Base-by-base conservation (phyloP, 2,113 vertebrate genomes). In the Neomonachus schauinslandi region DNA sequence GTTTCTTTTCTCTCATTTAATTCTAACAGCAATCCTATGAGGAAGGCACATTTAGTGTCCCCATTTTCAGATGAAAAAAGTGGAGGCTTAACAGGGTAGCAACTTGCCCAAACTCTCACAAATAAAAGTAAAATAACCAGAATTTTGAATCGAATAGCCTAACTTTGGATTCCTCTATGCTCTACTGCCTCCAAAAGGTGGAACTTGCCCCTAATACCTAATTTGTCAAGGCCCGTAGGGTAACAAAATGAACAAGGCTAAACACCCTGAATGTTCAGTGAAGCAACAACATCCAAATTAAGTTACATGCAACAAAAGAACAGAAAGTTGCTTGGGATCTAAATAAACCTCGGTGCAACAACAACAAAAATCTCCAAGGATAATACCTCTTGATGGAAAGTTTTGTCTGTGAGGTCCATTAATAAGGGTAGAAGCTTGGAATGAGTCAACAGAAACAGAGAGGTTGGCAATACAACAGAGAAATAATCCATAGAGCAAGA, bases 31-130 rank as follows among this genome's bases (percentile, higher is more conserved):
- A 89, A 76, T 10, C 4, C 0, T 33, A 59, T n/a, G 36, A 89
- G 3, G 16, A 96, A 79, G 9, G 31, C 36, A 76, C 6, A 82
- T 36, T 81, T 69, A 63, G n/a, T 92, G 26, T 36, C 15, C 24
- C 24, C 51, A 69, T 90, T 83, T 96, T 74, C 84, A 36, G 18
- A 76, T 81, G 24, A 81, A 90, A 49, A 93, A 92, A 53, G 71
- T 36, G 9, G 7, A 88, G 42, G n/a, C 57, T 77, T 82, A 74
- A 77, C 21, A 57, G 7, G 14, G 26, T 11, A 85, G 13, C 61
- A 82, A 61, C 22, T 77, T 86, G 22, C 21, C 13, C 57, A 93
- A 74, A 93, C 59, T 69, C 22, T 82, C 71, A 72, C 31, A 92
- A 57, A 46, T 31, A 71, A 65, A 87, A 80, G 74, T 36, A 36